phyloP scores from a whole-genome alignment of 2,888 invertebrate species.

The Tiliacea aurago region DNA sequence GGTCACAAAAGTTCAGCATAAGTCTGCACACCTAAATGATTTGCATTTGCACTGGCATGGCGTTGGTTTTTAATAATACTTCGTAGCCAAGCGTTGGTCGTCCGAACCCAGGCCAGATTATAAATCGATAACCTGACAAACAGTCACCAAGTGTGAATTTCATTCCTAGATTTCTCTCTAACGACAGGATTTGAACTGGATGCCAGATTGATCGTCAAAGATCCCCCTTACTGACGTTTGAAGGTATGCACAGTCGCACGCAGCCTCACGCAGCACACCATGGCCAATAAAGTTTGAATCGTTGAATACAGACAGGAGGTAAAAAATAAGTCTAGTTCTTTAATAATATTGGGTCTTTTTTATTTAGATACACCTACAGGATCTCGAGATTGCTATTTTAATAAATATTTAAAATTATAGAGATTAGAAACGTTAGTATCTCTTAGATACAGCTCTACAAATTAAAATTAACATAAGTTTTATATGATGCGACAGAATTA shows the following conservation, averaged over 20 bases:
- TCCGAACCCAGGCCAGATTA: not conserved
- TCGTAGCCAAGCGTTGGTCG: not conserved
- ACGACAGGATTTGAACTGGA: not conserved
- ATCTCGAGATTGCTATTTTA: constrained; percentile 1
- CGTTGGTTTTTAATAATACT: not conserved
- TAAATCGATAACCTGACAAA: not conserved
- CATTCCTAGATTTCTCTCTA: not conserved
- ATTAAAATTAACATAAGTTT: constrained; percentile 81
- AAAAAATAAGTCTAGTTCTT: not conserved
- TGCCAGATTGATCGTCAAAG: not conserved
- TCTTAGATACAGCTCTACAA: constrained; percentile 54
- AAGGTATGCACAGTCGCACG: too few relatives aligned
- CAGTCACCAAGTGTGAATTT: not conserved
- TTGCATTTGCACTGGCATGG: not conserved
- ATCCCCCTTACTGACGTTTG: not conserved
- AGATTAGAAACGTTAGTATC: not conserved
- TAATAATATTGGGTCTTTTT: constrained; percentile 8
- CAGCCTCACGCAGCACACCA: too few relatives aligned
- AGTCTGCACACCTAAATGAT: not conserved
- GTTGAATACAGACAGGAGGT: not conserved
- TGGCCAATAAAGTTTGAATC: not conserved
- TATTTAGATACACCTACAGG: constrained; percentile 1
- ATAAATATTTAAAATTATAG: constrained; percentile 4
- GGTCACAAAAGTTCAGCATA: constrained; percentile 1
- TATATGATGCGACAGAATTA: constrained; percentile 75